Evolutionary conservation across 2,113 vertebrate species (phyloP), one percentile per base, ranked within the genome.

Genomic region (Nothoprocta pentlandii): DNA sequence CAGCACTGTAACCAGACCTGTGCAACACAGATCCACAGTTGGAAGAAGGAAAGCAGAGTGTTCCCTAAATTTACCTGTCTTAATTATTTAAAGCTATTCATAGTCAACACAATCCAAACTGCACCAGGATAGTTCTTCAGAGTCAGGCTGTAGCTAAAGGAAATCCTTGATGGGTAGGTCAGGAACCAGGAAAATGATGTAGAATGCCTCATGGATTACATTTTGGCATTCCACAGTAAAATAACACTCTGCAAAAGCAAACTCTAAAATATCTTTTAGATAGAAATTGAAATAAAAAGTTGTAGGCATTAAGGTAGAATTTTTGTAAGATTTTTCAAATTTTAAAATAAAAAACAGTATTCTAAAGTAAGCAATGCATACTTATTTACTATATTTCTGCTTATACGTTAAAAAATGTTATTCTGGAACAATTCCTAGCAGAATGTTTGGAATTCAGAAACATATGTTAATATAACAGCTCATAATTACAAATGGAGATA

Each of bases 391-490:
- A 8, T 12, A 58, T 51, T 87, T 69, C 66, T 54, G 63, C 12
- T 69, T 5, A 1, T 23, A 62, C 21, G 6, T 62, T 69, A 46
- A 84, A 66, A 67, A 26, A 2, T 70, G 23, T 28, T 97, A 41
- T 92, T 93, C 82, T 90, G 66, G 23, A 90, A 46, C 68, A 92
- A 86, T 26, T 73, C 36, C 68, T 77, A 85, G 44, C 1, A 71
- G 23, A 90, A 85, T 30, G 80, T 75, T 62, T 85, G 17, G n/a
- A 94, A 88, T 59, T 75, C 28, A 83, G 28, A 21, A 92, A 47
- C 16, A 81, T 92, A 78, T 62, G 79, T 63, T 87, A 88, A 39
- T 75, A 54, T 64, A 83, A 73, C 21, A 92, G 66, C 81, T 95
- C 42, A 77, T 34, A 83, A 36, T 69, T 63, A 84, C 21, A 83